Evolutionary conservation across 2,888 invertebrate species (phyloP).

Genomic region (Stegophylla sp.): DNA sequence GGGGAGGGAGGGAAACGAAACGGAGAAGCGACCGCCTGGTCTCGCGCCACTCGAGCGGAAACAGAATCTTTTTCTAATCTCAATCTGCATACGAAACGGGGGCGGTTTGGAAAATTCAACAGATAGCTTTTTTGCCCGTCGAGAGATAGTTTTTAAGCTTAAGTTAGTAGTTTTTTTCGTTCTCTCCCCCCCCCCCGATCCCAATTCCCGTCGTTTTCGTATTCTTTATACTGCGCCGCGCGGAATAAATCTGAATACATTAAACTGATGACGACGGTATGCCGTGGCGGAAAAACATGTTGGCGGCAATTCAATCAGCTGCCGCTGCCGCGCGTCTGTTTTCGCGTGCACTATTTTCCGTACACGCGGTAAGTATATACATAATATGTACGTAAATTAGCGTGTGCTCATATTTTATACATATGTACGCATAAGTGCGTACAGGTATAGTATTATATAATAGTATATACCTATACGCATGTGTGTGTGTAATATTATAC

Average conservation of each 20-base stretch:
- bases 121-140: slow-evolving; percentile 50
- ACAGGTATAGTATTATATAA: too few species aligned
- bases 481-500: neutral
- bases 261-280: slow-evolving; percentile 44
- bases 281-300: slow-evolving; percentile 28
- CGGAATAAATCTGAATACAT: slow-evolving; percentile 59
- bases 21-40: slow-evolving; percentile 37
- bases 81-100: slow-evolving; percentile 58
- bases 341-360: neutral
- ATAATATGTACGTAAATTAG: neutral
- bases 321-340: neutral
- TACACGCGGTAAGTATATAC: neutral
- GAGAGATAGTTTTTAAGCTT: slow-evolving; percentile 55
- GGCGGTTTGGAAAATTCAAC: slow-evolving; percentile 55
- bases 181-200: too few species aligned
- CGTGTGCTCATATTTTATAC: neutral
- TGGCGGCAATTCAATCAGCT: slow-evolving; percentile 49
- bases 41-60: slow-evolving; percentile 52
- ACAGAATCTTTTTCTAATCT: slow-evolving; percentile 58
- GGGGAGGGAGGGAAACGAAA: slow-evolving; percentile 3
- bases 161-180: slow-evolving; percentile 29
- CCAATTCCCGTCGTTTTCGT: slow-evolving; percentile 13
- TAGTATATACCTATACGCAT: too few species aligned
- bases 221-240: slow-evolving; percentile 37
- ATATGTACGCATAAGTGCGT: neutral